Evolutionary conservation across 2,888 invertebrate species (phyloP), one percentile per base, ranked within the genome.

Genomic region (Odontocolon sp.): DNA sequence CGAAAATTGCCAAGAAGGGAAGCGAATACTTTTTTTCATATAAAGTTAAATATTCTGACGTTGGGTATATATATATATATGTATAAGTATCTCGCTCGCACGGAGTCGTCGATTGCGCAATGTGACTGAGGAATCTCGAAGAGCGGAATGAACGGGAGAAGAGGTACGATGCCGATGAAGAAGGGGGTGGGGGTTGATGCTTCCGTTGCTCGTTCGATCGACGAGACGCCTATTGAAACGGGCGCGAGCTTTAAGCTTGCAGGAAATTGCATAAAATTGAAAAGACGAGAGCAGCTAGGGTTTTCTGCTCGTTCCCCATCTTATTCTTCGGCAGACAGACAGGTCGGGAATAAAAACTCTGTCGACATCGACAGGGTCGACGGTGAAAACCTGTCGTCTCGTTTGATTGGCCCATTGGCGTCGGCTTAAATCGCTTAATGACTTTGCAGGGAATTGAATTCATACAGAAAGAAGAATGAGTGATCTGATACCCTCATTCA

Each of bases 251-350:
- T 76, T 77, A 74, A 82, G 78, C 81, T 77, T 72, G 67, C 82
- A 81, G 82, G 80, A 85, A 86, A 85, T 85, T 83, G 83, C 85
- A 80, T 85, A 83, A 85, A 85, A 86, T 86, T 85, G 82, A 80
- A 85, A 85, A 77, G 80, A 82, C 76, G 66, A 67, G 70, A 78
- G 54, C 45, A 74, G 54, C 74, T 38, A 64, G 57, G 63, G 68
- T 54, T 57, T 47, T 28, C 18, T 63, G 59, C 61, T 66, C 47
- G 11, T 52, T 18, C 64, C 9, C 23, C 59, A 52, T 63, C 66
- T 18, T 59, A 40, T 40, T 64, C 56, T 40, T 73, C 57, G 54
- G 9, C 38, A 36, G 26, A 36, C 59, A 14, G 33, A 28, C 67
- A 63, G 67, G 47, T 61, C 61, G 56, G 26, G 75, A 57, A 77